Base-by-base conservation (phyloP, 2,113 vertebrate species). In the Saguinus midas region DNA sequence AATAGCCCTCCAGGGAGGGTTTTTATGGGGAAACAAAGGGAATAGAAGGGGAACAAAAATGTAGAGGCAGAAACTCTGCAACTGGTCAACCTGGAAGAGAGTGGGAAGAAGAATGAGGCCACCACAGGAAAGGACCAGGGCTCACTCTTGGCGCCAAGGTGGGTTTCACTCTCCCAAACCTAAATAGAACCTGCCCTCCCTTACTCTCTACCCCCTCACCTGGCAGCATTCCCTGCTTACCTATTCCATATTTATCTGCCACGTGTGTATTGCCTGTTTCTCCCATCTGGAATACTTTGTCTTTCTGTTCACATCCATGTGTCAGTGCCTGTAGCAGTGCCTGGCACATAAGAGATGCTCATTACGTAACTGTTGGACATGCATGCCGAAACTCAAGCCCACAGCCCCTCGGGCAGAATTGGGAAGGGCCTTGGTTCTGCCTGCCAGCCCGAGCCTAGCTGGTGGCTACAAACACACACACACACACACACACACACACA, bases 21-120 rank as follows among this genome's bases (percentile, higher is more conserved):
- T 55, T 61, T n/a, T 13, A 21, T 37, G 40, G 23, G 23, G 35
- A 40, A 48, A 75, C 48, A 48, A 50, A 40, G 0, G 3, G 1
- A 6, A 18, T 40, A 1, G 64, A 45, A 32, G 9, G 6, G 18
- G 8, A 17, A 12, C 0, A 43, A 45, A n/a, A 29, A 40, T 2
- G 12, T 48, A 21, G 50, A 57, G 29, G 18, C 73, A 84, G 76
- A 92, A 78, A 40, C 18, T 23, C 14, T 20, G 57, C 61, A 76
- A 52, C 82, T 16, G 81, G 40, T 20, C 61, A 6, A 12, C 55
- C 32, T 45, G 4, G 23, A 17, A n/a, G 23, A 16, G 3, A 0
- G 4, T 9, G 23, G 37, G 73, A 84, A 32, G 76, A 72, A 86
- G 20, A 40, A 29, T 0, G 9, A 1, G 48, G 21, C 4, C 16